These are phyloP conservation scores for Actinia equina DNA, from an alignment of 64 coral and sea anemone species.

Conservation along the genomic window DNA sequence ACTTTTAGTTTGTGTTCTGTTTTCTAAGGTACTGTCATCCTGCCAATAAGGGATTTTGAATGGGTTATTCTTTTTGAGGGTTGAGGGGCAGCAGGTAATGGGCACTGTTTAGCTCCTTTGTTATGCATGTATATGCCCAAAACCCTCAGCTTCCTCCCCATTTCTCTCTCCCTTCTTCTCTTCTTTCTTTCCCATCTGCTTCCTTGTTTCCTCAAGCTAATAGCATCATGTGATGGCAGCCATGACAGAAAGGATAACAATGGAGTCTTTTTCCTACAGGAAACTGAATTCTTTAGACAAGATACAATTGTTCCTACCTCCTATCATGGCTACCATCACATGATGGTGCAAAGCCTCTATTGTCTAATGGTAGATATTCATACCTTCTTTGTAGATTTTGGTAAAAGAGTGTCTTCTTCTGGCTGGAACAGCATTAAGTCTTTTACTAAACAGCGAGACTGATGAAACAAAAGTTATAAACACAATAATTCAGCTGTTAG, in stretches of 20 bases:
- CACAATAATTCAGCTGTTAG: not conserved
- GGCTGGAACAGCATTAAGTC: conserved; percentile 6
- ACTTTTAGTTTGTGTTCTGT: not conserved
- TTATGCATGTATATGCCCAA: no score
- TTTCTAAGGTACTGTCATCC: not conserved
- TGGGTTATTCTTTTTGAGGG: no score
- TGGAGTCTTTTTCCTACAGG: no score
- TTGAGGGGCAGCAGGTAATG: no score
- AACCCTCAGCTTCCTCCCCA: not conserved
- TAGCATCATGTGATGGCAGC: no score
- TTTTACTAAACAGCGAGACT: not conserved
- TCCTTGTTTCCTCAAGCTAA: no score
- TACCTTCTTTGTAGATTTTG: not conserved
- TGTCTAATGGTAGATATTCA: not conserved
- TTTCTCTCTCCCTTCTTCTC: not conserved
- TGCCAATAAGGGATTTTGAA: not conserved
- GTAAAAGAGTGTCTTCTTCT: conserved; percentile 18
- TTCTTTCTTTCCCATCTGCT: not conserved
- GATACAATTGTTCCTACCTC: no score
- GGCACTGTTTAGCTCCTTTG: no score
- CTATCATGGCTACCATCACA: no score
- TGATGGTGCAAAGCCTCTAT: no score
- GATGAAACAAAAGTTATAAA: not conserved
- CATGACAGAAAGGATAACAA: no score
- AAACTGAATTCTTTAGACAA: no score